These are phyloP conservation scores for Leptodactylus fuscus DNA, from an alignment of 2,113 vertebrate species.

Conservation along the genomic window DNA sequence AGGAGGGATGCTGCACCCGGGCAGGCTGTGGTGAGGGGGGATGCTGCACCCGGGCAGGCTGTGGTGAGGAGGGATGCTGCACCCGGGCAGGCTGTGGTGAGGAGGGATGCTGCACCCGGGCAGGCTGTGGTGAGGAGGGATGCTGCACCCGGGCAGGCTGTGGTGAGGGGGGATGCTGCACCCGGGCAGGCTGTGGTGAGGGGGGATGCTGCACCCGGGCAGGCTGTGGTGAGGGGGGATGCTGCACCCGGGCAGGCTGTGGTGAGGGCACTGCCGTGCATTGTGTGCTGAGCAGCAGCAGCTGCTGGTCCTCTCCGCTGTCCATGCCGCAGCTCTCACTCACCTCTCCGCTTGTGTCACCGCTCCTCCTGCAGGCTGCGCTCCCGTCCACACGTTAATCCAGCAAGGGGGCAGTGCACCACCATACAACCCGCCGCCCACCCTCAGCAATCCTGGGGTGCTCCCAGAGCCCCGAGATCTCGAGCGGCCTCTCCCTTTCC, in stretches of 20 bases:
- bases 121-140: too few relatives aligned
- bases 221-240: background rate
- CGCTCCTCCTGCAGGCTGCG: conserved; percentile 52
- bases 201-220: background rate
- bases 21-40: too few relatives aligned
- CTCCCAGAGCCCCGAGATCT: background rate
- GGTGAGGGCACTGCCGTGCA: too few relatives aligned
- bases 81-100: too few relatives aligned
- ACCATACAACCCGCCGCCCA: background rate
- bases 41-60: too few relatives aligned
- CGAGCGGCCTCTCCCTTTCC: conserved; percentile 7
- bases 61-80: too few relatives aligned
- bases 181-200: too few relatives aligned
- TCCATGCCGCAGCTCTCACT: background rate
- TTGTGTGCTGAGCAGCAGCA: too few relatives aligned
- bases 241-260: background rate
- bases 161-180: too few relatives aligned
- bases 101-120: too few relatives aligned
- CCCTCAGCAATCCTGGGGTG: background rate
- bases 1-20: too few relatives aligned
- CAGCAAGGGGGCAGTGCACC: background rate
- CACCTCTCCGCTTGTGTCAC: background rate
- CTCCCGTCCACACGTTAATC: conserved; percentile 39
- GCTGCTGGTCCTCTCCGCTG: background rate
- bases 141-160: too few relatives aligned